A percentile compares a stretch with the other conserved stretches of the same genome.
Conservation (phyloP, 2,888 invertebrate genomes). For the Microplitis manilae region DNA sequence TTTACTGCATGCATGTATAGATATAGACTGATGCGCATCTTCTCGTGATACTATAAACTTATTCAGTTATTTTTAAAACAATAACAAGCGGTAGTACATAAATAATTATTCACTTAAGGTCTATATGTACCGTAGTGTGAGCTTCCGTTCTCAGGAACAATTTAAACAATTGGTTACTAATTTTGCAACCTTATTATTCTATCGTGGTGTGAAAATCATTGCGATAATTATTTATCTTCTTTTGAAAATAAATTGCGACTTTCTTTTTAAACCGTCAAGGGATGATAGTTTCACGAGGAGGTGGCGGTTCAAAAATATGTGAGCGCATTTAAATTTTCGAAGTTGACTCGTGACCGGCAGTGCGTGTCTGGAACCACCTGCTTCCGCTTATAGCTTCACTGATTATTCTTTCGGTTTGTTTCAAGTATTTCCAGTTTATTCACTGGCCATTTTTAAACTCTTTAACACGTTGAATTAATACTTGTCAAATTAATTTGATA, state of each 20-base stretch:
- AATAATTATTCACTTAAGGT: conserved; percentile 1
- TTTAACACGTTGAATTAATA: neutral
- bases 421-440: conserved; percentile 28
- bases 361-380: conserved; percentile 69
- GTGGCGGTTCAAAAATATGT: conserved; percentile 20
- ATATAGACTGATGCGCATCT: too few relatives aligned
- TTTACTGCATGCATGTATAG: neutral
- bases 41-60: neutral
- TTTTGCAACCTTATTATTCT: neutral
- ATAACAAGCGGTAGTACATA: neutral
- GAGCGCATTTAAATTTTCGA: conserved; percentile 44
- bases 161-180: conserved; percentile 1
- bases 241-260: neutral
- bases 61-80: neutral
- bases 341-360: conserved; percentile 57
- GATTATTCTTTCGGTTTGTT: conserved; percentile 39
- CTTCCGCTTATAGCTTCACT: conserved; percentile 58
- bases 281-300: conserved; percentile 16
- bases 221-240: neutral
- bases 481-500: neutral
- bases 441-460: neutral
- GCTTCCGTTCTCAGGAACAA: neutral
- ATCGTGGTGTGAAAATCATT: neutral
- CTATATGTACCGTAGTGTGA: neutral
- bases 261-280: neutral